phyloP scores from a whole-genome alignment of 64 coral and sea anemone species.

The Montipora efflorescens region DNA sequence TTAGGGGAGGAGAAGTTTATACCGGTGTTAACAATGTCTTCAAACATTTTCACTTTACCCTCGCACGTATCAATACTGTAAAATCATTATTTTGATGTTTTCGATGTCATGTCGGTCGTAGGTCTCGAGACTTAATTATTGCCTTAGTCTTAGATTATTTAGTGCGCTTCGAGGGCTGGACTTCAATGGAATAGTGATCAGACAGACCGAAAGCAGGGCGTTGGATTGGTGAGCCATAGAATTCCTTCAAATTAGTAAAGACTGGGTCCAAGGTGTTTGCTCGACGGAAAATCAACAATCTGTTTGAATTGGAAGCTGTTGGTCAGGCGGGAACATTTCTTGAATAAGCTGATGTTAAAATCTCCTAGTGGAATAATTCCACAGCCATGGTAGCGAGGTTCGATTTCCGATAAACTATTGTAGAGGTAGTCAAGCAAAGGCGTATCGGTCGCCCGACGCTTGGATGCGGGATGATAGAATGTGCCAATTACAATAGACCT shows the following conservation, averaged over 20 bases:
- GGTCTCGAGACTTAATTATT: slow-evolving; percentile 21
- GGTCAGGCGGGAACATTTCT: neutral
- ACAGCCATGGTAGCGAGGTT: too few species aligned
- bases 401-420: too few species aligned
- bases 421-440: too few species aligned
- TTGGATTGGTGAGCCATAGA: slow-evolving; percentile 30
- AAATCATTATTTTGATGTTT: neutral
- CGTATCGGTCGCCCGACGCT: too few species aligned
- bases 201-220: slow-evolving; percentile 43
- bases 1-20: too few species aligned
- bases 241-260: neutral
- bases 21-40: neutral
- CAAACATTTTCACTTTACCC: neutral
- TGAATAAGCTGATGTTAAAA: too few species aligned
- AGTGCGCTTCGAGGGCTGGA: slow-evolving; percentile 31
- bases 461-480: too few species aligned
- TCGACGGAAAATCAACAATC: neutral
- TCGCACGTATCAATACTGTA: neutral
- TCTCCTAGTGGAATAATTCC: too few species aligned
- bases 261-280: neutral
- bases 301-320: slow-evolving; percentile 10
- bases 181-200: slow-evolving; percentile 47
- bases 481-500: too few species aligned
- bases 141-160: slow-evolving; percentile 1
- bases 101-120: slow-evolving; percentile 6